Evolutionary conservation across 2,797 vertebrate genomes (phyloP).

Genomic region (Erpetoichthys calabaricus): DNA sequence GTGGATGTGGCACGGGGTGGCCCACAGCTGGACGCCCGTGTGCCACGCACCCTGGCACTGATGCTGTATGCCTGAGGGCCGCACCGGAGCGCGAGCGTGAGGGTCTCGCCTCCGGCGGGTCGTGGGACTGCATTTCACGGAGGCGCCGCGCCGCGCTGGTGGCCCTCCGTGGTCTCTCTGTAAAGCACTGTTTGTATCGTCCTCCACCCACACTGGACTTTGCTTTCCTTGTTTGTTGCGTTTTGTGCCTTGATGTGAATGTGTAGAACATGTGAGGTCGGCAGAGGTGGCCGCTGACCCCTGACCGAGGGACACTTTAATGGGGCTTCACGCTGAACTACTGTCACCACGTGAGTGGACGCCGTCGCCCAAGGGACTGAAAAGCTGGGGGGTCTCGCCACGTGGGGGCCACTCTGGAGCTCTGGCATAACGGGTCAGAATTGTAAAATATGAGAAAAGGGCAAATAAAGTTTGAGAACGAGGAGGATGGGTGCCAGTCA

Average conservation of each 20-base stretch:
- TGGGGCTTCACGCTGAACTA: constrained; percentile 43
- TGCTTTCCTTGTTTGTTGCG: constrained; percentile 16
- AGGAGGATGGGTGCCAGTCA: too few relatives aligned
- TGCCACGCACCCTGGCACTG: too few relatives aligned
- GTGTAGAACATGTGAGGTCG: constrained; percentile 25
- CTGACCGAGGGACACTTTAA: constrained; percentile 28
- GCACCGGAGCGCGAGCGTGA: too few relatives aligned
- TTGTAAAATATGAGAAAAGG: too few relatives aligned
- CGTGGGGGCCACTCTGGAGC: too few relatives aligned
- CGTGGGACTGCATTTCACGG: too few relatives aligned
- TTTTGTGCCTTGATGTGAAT: constrained; percentile 24
- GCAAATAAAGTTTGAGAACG: too few relatives aligned
- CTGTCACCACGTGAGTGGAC: constrained; percentile 45
- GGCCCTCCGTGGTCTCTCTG: constrained; percentile 33
- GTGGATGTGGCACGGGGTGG: too few relatives aligned
- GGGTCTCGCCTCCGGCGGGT: too few relatives aligned
- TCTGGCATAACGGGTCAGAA: too few relatives aligned
- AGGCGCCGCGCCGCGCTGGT: neutral
- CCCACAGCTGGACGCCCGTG: too few relatives aligned
- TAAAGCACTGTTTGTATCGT: constrained; percentile 38
- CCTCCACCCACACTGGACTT: constrained; percentile 41
- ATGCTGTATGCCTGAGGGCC: too few relatives aligned
- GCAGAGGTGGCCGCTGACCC: constrained; percentile 17
- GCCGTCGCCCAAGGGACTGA: constrained; percentile 30
- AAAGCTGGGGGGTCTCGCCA: constrained; percentile 21